Conservation (phyloP, 2,888 invertebrate genomes). For the Meghimatium bilineatum region DNA sequence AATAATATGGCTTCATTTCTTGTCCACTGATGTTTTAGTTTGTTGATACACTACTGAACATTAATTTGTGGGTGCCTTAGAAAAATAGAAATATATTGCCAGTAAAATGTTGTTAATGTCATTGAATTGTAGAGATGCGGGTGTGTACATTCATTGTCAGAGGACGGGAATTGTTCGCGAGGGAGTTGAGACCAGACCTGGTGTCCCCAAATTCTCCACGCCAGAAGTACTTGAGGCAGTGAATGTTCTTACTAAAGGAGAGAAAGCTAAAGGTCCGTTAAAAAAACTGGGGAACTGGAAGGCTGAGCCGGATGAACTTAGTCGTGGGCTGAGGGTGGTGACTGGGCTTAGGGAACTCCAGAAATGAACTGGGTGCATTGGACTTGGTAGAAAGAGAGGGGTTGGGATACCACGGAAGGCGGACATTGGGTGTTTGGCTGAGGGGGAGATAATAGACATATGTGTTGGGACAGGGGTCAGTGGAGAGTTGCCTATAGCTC, state of each 20-base stretch:
- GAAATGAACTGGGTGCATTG: conserved; percentile 73
- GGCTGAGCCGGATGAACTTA: conserved; percentile 58
- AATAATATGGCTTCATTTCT: background rate
- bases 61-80: background rate
- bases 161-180: conserved; percentile 64
- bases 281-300: conserved; percentile 71
- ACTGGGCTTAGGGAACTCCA: conserved; percentile 77
- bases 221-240: conserved; percentile 35
- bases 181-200: conserved; percentile 62
- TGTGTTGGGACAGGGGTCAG: conserved; percentile 60
- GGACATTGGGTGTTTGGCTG: conserved; percentile 58
- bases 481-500: conserved; percentile 44
- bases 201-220: conserved; percentile 57
- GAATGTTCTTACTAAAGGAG: conserved; percentile 61
- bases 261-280: conserved; percentile 58
- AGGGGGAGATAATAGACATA: conserved; percentile 51
- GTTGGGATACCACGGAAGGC: conserved; percentile 59
- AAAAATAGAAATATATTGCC: background rate
- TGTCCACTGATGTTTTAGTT: background rate
- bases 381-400: conserved; percentile 68
- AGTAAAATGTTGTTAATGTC: background rate
- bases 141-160: conserved; percentile 55
- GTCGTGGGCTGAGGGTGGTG: conserved; percentile 69
- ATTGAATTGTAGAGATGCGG: background rate
- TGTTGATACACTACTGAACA: background rate